Evolutionary conservation across 2,113 vertebrate genomes (phyloP).

Genomic region (Zootoca vivipara): DNA sequence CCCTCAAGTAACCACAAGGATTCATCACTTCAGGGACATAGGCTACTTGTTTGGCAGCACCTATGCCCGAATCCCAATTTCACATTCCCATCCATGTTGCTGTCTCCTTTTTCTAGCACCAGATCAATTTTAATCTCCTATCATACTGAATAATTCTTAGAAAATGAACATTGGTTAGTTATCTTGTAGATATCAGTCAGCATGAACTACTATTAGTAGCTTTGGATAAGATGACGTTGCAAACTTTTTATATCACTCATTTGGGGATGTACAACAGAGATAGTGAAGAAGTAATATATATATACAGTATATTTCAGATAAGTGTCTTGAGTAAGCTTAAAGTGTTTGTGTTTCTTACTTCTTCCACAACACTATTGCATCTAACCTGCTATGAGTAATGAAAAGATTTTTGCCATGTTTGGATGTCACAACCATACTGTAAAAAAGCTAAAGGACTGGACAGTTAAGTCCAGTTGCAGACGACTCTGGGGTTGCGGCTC

Average conservation of each 20-base stretch:
- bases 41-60: not conserved
- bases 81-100: not conserved
- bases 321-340: too few relatives aligned
- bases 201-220: not conserved
- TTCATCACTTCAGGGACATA: not conserved
- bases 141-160: not conserved
- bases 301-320: too few relatives aligned
- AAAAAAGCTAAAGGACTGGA: too few relatives aligned
- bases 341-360: not conserved
- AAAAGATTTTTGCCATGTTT: not conserved
- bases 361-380: too few relatives aligned
- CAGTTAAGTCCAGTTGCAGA: too few relatives aligned
- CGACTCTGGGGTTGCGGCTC: too few relatives aligned
- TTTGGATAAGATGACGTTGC: not conserved
- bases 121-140: not conserved
- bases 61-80: not conserved
- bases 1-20: not conserved
- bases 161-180: not conserved
- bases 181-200: not conserved
- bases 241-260: not conserved
- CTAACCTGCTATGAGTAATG: not conserved
- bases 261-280: not conserved
- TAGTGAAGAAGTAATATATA: too few relatives aligned
- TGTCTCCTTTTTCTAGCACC: not conserved
- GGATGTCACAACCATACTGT: too few relatives aligned